Base-by-base conservation (phyloP, 2,797 vertebrate genomes). In the Tenualosa ilisha region DNA sequence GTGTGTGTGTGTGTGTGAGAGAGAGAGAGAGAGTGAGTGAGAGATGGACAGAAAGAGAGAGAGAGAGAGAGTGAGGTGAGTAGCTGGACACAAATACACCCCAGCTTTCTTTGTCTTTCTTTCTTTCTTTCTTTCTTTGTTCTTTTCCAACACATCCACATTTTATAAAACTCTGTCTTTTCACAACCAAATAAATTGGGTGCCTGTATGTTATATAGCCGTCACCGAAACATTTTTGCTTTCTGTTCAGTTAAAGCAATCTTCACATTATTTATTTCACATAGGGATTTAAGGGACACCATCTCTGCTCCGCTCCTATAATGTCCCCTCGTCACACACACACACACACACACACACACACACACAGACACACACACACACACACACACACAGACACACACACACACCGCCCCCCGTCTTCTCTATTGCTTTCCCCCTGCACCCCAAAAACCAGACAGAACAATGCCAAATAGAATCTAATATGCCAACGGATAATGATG, bases 381-480 rank as follows among this genome's bases (percentile, higher is more conserved):
- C 72, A 79, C 72, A 79, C 15, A 43, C 37, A 43, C 37, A 17
- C 26, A 79, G 26, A 72, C 65, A 72, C 65, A 72, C 65, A 72
- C 65, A 72, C 65, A 72, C 72, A 37, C 72, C 12, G 17, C 72
- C 37, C 72, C 31, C 72, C 20, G 6, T 79, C 72, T 22, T 79
- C 20, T 22, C 72, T 20, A 46, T 79, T 40, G 20, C 40, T 40
- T 79, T 79, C 40, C 40, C 72, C 72, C 72, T 43, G 72, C 40
- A 79, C 72, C 72, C 72, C 65, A 72, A 79, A 79, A 46, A 79
- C 72, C 72, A 43, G 72, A 79, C 72, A 22, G 72, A 79, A 79
- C 72, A 79, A 79, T 79, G 37, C 37, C 72, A 46, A 79, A 79
- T 79, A 79, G 72, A 46, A 79, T 79, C 72, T 46, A 79, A 79